Evolutionary conservation across 2,797 vertebrate genomes (phyloP).

Genomic region (Acanthornis magna): DNA sequence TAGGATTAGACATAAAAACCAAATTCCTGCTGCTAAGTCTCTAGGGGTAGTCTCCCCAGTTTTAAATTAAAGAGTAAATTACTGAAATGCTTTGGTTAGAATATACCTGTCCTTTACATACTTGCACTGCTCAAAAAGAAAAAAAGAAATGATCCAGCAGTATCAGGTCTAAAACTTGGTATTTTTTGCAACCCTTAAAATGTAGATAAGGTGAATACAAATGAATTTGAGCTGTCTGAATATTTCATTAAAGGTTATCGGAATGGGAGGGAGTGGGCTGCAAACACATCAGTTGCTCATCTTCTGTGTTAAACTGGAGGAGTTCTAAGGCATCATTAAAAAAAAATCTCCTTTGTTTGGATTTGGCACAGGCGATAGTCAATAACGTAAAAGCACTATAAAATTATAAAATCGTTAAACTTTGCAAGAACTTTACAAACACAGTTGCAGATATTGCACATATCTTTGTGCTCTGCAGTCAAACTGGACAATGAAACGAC

Average conservation of each 20-base stretch:
- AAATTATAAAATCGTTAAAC: slow-evolving; percentile 66
- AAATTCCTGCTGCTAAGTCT: slow-evolving; percentile 1
- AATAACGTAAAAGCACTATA: slow-evolving; percentile 35
- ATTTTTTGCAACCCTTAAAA: neutral
- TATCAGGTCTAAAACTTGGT: neutral
- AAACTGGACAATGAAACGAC: slow-evolving; percentile 84
- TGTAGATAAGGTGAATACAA: neutral
- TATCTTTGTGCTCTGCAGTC: slow-evolving; percentile 74
- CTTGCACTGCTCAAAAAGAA: neutral
- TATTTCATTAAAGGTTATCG: neutral
- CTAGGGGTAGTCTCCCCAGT: neutral
- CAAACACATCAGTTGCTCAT: slow-evolving; percentile 43
- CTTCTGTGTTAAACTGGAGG: slow-evolving; percentile 28
- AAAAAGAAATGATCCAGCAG: accelerated
- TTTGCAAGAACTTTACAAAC: slow-evolving; percentile 72
- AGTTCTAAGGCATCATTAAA: slow-evolving; percentile 55
- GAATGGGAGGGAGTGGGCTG: neutral
- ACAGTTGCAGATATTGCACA: slow-evolving; percentile 69
- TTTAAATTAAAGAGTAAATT: slow-evolving; percentile 3
- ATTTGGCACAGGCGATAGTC: slow-evolving; percentile 60
- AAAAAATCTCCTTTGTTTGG: slow-evolving; percentile 70
- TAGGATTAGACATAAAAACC: slow-evolving; percentile 23
- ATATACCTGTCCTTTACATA: neutral
- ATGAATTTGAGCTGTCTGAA: neutral
- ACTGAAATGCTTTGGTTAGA: neutral